Evolutionary conservation across 1,140 invertebrate species (phyloP).

Genomic region (Amyelois transitella): DNA sequence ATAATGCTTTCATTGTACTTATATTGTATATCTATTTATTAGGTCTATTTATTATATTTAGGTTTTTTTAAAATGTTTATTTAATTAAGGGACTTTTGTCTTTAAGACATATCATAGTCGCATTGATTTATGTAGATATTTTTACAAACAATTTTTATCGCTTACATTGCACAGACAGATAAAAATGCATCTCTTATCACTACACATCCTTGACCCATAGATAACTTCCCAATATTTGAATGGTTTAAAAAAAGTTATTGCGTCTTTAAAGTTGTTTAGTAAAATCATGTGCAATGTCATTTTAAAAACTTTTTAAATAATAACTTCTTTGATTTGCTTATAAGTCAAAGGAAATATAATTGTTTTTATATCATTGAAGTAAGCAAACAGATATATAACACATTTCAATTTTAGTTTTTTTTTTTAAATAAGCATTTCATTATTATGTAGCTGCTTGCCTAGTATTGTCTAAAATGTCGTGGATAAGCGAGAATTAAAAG

Average conservation of each 20-base stretch:
- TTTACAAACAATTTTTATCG: not conserved
- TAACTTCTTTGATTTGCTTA: not conserved
- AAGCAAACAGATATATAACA: not conserved
- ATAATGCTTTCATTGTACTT: too few relatives aligned
- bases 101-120: too few relatives aligned
- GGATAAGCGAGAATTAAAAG: too few relatives aligned
- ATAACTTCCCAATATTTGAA: not conserved
- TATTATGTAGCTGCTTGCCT: too few relatives aligned
- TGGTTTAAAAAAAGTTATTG: not conserved
- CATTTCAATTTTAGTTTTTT: too few relatives aligned
- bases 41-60: too few relatives aligned
- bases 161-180: not conserved
- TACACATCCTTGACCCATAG: not conserved
- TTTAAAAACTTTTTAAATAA: not conserved
- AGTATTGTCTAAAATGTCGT: too few relatives aligned
- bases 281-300: not conserved
- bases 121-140: too few relatives aligned
- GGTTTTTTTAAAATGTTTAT: too few relatives aligned
- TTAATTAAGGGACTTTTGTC: too few relatives aligned
- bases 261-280: not conserved
- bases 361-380: not conserved
- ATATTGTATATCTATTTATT: too few relatives aligned
- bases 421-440: too few relatives aligned
- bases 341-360: not conserved
- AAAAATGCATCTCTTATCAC: not conserved